A percentile compares a stretch with the other conserved stretches of the same genome.
Evolutionary conservation across 2,113 vertebrate species (phyloP).

Genomic region (Sturnira hondurensis): DNA sequence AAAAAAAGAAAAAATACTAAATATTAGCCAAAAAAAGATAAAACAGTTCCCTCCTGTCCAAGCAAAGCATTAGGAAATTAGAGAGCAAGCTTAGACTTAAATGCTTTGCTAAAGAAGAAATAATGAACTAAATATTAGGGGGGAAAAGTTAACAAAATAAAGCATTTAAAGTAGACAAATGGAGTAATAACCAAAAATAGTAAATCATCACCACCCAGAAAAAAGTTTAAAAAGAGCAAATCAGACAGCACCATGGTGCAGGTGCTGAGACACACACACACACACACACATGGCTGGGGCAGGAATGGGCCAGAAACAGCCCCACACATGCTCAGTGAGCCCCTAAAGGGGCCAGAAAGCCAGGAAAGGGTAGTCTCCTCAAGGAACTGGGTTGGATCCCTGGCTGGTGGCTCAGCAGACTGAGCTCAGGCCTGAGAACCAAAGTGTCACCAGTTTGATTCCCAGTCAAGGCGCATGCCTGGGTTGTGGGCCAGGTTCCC

Average conservation of each 20-base stretch:
- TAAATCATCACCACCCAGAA: background rate
- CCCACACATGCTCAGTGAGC: fast-evolving
- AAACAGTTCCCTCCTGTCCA: background rate
- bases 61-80: background rate
- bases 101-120: background rate
- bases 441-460: too few relatives aligned
- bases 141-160: background rate
- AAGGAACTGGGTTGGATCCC: too few relatives aligned
- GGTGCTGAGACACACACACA: background rate
- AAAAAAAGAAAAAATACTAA: too few relatives aligned
- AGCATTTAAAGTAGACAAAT: background rate
- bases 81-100: background rate
- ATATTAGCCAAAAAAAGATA: background rate
- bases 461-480: too few relatives aligned
- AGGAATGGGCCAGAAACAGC: background rate
- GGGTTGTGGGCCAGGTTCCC: too few relatives aligned
- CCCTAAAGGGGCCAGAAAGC: background rate
- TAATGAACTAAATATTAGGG: background rate
- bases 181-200: background rate
- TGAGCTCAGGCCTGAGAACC: background rate
- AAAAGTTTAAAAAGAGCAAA: background rate
- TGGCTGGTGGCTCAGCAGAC: too few relatives aligned
- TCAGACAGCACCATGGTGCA: background rate
- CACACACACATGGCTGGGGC: background rate
- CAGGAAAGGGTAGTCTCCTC: background rate